Conservation (phyloP, 2,113 vertebrate species). For the Lutjanus erythropterus region DNA sequence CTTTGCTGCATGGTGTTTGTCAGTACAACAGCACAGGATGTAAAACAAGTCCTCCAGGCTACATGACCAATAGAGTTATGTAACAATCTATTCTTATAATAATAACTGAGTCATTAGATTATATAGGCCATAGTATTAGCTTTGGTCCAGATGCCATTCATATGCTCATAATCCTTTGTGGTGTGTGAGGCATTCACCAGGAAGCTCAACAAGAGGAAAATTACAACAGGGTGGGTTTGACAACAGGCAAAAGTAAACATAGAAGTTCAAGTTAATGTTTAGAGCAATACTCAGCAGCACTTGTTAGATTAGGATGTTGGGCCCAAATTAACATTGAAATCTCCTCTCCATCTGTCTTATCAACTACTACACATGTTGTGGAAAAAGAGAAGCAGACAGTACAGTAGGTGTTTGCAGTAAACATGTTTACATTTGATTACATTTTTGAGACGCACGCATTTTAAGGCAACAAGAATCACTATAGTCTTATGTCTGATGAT, state of each 20-base stretch:
- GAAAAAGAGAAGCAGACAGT: background rate
- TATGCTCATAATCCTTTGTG: background rate
- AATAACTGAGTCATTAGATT: conserved; percentile 34
- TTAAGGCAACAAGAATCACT: background rate
- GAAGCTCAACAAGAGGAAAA: background rate
- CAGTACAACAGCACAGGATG: conserved; percentile 20
- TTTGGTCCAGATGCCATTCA: background rate
- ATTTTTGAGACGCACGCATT: background rate
- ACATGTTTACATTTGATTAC: no score
- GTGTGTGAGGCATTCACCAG: background rate
- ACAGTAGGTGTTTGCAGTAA: background rate
- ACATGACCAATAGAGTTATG: conserved; percentile 33
- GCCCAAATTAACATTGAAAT: conserved; percentile 10
- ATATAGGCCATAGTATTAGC: conserved; percentile 29
- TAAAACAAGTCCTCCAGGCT: conserved; percentile 2
- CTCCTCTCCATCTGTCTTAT: conserved; percentile 6
- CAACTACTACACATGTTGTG: background rate
- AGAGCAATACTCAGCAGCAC: background rate
- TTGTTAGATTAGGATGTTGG: background rate
- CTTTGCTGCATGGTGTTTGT: conserved; percentile 4
- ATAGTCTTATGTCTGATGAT: no score
- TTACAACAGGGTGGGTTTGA: background rate
- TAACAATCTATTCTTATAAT: conserved; percentile 33
- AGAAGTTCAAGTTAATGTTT: background rate
- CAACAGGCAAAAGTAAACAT: conserved; percentile 10